A percentile compares a stretch with the other conserved stretches of the same genome.
Conservation (phyloP, 2,113 vertebrate species). For the Todiramphus chloris region DNA sequence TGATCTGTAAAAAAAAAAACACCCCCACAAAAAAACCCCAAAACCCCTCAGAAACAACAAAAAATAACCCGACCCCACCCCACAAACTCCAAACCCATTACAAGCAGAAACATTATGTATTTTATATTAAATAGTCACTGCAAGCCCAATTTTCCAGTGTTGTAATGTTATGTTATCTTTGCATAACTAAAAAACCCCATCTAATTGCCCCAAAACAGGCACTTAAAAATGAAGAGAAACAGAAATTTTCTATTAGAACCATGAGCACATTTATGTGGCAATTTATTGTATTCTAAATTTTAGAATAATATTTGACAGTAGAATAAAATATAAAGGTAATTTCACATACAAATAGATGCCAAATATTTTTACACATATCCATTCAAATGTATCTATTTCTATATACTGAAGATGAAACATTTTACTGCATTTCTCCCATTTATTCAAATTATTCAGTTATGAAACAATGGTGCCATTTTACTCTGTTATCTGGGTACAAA, state of each 20-base stretch:
- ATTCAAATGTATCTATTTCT: not conserved
- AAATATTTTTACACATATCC: not conserved
- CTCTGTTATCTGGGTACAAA: not conserved
- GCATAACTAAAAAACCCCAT: not conserved
- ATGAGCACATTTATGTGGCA: not conserved
- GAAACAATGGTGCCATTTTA: not conserved
- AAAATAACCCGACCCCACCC: too few species aligned
- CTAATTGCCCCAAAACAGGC: not conserved
- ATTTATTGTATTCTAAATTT: not conserved
- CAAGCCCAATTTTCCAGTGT: not conserved
- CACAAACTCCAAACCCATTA: not conserved
- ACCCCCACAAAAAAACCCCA: accelerated
- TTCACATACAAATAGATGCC: not conserved
- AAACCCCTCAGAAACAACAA: too few species aligned
- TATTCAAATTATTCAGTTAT: not conserved
- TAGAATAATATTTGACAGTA: not conserved
- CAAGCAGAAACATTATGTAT: not conserved
- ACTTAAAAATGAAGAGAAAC: not conserved
- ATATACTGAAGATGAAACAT: not conserved
- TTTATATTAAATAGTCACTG: not conserved
- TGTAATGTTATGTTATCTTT: not conserved
- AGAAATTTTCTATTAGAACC: not conserved
- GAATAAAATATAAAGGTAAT: not conserved
- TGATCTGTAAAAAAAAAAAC: not conserved
- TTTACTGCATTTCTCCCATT: not conserved